Base-by-base conservation (phyloP, 2,113 vertebrate genomes). In the Oxyura jamaicensis region DNA sequence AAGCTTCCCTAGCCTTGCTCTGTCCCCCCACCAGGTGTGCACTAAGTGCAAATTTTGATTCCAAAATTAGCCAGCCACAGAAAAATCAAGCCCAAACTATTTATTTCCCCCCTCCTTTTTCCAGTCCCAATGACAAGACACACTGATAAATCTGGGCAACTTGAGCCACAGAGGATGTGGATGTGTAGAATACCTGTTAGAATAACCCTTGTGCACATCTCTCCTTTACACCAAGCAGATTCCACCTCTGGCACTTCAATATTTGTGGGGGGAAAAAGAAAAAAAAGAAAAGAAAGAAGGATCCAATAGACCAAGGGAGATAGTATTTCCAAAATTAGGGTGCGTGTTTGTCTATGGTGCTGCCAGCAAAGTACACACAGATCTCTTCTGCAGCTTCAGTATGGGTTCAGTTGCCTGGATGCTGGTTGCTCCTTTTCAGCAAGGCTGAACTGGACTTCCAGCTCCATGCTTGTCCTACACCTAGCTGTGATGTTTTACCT, bases 171-270 rank as follows among this genome's bases (percentile, higher is more conserved):
- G 4, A 63, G 20, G 39, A 29, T 3, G 21, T 4, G 42, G 26
- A 4, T 11, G 11, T n/a, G 46, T 48, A 21, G 46, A 21, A 48
- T 48, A 50, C 20, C 13, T 56, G 7, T 39, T 8, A 68, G 11
- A 33, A 36, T 7, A 53, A 62, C 15, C 12, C 33, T 58, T 33
- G 35, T 3, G 0, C 15, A 31, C 9, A 10, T 1, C 5, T 35
- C 23, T 26, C 25, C 13, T 53, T 58, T 21, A 41, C 18, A 53
- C 26, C 8, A 35, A 39, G 41, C 6, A 4, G 5, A 33, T 90
- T 26, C 31, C 55, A 46, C 35, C 59, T 53, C 59, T 33, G 2
- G 11, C 25, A n/a, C 22, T n/a, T 65, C 17, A 1, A 21, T 26
- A 26, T 42, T 10, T 6, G 35, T n/a, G 48, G 41, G 39, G 33